A percentile compares a stretch with the other conserved stretches of the same genome.
phyloP scores from a whole-genome alignment of 2,797 vertebrate genomes.

The Neoniphon sammara region DNA sequence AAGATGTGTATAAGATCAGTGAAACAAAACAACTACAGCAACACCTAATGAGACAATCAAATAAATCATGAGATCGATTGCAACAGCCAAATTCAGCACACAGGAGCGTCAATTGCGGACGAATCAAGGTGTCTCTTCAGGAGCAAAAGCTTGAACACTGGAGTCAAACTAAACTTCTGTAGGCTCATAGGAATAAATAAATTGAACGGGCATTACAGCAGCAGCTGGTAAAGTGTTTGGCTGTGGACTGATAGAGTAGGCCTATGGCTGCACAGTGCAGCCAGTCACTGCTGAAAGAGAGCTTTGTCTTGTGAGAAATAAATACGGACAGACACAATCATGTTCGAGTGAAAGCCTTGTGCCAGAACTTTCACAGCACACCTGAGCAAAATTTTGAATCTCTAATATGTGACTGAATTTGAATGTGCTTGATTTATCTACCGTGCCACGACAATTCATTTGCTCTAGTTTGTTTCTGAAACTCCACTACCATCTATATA shows the following conservation, averaged over 20 bases:
- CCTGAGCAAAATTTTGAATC: conserved; percentile 26
- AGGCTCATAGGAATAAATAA: conserved; percentile 77
- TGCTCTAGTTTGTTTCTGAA: conserved; percentile 32
- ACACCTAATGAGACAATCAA: conserved; percentile 45
- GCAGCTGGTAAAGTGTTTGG: conserved; percentile 74
- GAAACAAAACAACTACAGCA: conserved; percentile 49
- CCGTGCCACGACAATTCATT: conserved; percentile 39
- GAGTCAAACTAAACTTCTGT: conserved; percentile 69
- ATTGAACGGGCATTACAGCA: conserved; percentile 72
- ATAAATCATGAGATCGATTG: conserved; percentile 50
- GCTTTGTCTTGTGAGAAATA: conserved; percentile 74
- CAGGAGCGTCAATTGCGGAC: conserved; percentile 46
- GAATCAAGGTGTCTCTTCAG: conserved; percentile 63
- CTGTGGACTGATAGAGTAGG: conserved; percentile 33
- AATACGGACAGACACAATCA: conserved; percentile 71
- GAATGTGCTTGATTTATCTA: conserved; percentile 49
- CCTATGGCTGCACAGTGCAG: background rate
- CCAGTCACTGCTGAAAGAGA: conserved; percentile 62
- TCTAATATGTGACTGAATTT: conserved; percentile 31
- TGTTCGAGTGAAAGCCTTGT: conserved; percentile 51
- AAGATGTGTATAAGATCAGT: conserved; percentile 31
- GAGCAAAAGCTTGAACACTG: conserved; percentile 63
- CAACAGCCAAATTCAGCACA: conserved; percentile 51
- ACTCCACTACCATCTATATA: conserved; percentile 42
- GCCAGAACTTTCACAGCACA: conserved; percentile 56